phyloP scores from a whole-genome alignment of 2,113 vertebrate genomes.

The Geococcyx californianus region DNA sequence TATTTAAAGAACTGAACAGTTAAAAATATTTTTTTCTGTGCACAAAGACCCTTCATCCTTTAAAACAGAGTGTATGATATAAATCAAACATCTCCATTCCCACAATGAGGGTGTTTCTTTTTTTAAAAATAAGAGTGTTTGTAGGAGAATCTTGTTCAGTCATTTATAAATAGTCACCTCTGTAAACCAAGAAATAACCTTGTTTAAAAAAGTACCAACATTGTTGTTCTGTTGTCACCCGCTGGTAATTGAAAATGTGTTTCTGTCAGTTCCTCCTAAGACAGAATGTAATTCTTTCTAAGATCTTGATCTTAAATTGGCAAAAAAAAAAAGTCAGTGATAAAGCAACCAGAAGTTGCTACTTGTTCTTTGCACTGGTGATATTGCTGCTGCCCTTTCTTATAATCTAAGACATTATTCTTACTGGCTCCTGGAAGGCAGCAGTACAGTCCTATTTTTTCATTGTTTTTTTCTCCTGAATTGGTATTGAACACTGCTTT shows the following conservation, averaged over 20 bases:
- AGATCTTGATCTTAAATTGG: conserved; percentile 79
- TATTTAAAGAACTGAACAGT: not conserved
- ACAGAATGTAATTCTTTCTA: conserved; percentile 76
- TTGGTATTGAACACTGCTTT: conserved; percentile 32
- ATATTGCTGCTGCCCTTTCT: conserved; percentile 77
- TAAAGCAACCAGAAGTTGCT: conserved; percentile 70
- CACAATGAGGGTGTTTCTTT: conserved; percentile 28
- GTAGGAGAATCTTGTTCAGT: conserved; percentile 61
- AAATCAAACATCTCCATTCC: conserved; percentile 37
- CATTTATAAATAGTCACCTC: conserved; percentile 74
- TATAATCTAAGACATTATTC: conserved; percentile 79
- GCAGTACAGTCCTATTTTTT: conserved; percentile 25
- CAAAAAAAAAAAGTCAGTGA: conserved; percentile 67
- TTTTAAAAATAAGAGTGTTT: conserved; percentile 63
- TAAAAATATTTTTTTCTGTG: not conserved
- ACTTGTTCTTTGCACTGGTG: conserved; percentile 67
- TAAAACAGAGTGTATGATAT: not conserved
- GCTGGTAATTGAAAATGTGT: conserved; percentile 81
- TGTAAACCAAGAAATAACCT: conserved; percentile 78
- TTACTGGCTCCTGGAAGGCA: conserved; percentile 65
- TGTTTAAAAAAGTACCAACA: conserved; percentile 69
- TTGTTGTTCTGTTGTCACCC: conserved; percentile 74
- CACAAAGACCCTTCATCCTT: not conserved
- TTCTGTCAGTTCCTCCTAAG: conserved; percentile 75
- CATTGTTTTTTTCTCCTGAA: conserved; percentile 18